Evolutionary conservation across 2,113 vertebrate genomes (phyloP).

Genomic region (Calonectris borealis): DNA sequence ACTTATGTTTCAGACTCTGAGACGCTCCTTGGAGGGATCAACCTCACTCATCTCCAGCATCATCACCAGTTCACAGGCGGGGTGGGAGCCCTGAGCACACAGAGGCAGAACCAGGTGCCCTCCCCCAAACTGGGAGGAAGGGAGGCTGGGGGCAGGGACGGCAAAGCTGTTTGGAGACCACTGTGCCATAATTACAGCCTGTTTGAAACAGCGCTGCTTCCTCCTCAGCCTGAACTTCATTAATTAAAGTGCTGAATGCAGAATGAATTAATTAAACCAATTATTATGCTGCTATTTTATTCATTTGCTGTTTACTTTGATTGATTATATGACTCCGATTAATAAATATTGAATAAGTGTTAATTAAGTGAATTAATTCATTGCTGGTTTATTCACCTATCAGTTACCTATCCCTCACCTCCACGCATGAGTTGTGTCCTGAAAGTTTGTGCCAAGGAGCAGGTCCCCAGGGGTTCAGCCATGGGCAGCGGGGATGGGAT

Average conservation of each 20-base stretch:
- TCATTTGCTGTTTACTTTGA: background rate
- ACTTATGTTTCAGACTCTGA: background rate
- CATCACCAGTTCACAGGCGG: background rate
- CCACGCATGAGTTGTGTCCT: background rate
- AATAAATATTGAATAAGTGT: conserved; percentile 47
- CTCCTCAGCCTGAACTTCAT: background rate
- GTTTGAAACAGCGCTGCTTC: background rate
- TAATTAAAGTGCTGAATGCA: background rate
- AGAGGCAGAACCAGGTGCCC: background rate
- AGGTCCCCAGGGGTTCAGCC: background rate
- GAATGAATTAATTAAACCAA: conserved; percentile 24
- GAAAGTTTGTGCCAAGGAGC: background rate
- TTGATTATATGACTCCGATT: background rate
- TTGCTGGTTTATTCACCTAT: background rate
- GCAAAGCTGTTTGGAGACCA: background rate
- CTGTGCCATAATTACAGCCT: background rate
- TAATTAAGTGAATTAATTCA: conserved; percentile 18
- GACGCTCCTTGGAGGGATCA: background rate
- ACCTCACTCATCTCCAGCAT: background rate
- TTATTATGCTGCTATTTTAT: background rate
- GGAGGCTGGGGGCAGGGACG: background rate
- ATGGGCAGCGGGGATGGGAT: accelerated
- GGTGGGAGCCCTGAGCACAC: background rate
- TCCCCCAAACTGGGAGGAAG: background rate
- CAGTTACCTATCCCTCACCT: background rate